phyloP scores from a whole-genome alignment of 2,888 invertebrate species.

The Lasioglossum vierecki region DNA sequence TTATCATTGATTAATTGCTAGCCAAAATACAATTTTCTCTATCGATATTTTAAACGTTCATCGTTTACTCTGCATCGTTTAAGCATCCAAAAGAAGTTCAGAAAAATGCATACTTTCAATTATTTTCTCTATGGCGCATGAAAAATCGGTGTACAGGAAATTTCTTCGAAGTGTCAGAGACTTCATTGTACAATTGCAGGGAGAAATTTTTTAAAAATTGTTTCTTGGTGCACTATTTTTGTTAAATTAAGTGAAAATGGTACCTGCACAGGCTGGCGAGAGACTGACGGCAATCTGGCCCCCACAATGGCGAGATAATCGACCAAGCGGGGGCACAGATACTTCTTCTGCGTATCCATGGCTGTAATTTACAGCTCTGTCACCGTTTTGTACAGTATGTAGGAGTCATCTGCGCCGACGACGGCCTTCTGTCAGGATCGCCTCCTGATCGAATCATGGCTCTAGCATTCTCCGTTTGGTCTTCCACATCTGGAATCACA shows the following conservation, averaged over 20 bases:
- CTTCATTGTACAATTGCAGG: neutral
- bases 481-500: constrained; percentile 39
- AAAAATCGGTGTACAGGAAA: neutral
- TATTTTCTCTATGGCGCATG: neutral
- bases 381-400: constrained; percentile 75
- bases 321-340: constrained; percentile 93
- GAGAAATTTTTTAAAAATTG: neutral
- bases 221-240: neutral
- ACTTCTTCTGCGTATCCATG: constrained; percentile 90
- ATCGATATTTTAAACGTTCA: neutral
- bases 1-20: neutral
- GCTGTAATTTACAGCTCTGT: constrained; percentile 73
- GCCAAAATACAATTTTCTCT: too few relatives aligned
- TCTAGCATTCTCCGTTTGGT: constrained; percentile 70
- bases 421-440: constrained; percentile 65
- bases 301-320: constrained; percentile 99
- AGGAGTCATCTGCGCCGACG: constrained; percentile 69
- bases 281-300: constrained; percentile 90
- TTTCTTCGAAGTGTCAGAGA: neutral
- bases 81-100: neutral
- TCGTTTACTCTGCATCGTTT: neutral
- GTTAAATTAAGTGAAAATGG: neutral
- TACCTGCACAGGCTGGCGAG: constrained; percentile 92
- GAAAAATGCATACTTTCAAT: neutral
- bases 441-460: constrained; percentile 74